Evolutionary conservation across 1,140 invertebrate species (phyloP).

Genomic region (Drosophila ficusphila): DNA sequence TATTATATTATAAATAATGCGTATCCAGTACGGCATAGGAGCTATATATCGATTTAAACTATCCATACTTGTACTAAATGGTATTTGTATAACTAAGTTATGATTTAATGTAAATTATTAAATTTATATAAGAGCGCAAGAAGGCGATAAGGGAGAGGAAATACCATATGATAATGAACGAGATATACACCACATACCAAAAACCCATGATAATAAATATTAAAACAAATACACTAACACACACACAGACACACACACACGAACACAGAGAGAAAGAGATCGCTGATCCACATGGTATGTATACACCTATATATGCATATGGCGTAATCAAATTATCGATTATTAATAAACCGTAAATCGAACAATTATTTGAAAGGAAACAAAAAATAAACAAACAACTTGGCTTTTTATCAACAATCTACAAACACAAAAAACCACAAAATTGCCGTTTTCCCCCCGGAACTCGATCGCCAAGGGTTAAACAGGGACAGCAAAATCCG

Average conservation of each 20-base stretch:
- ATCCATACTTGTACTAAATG: slow-evolving; percentile 61
- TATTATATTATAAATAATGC: slow-evolving; percentile 48
- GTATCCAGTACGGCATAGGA: slow-evolving; percentile 17
- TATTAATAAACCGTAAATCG: slow-evolving; percentile 69
- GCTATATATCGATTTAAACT: slow-evolving; percentile 41
- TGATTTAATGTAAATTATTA: slow-evolving; percentile 74
- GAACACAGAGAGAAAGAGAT: slow-evolving; percentile 15
- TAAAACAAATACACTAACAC: slow-evolving; percentile 16
- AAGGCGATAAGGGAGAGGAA: slow-evolving; percentile 24
- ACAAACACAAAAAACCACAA: not conserved
- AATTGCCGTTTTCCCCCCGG: slow-evolving; percentile 7
- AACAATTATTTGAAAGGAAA: slow-evolving; percentile 64
- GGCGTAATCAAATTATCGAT: slow-evolving; percentile 79
- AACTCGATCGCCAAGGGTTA: slow-evolving; percentile 2
- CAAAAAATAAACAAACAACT: not conserved
- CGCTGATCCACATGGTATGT: slow-evolving; percentile 75
- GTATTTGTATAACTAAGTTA: slow-evolving; percentile 73
- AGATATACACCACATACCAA: slow-evolving; percentile 42
- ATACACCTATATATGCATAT: slow-evolving; percentile 69
- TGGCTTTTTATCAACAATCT: slow-evolving; percentile 21
- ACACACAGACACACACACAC: not conserved
- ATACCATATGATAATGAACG: slow-evolving; percentile 24
- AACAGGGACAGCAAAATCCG: slow-evolving; percentile 4
- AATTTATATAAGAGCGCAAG: slow-evolving; percentile 36
- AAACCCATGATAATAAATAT: slow-evolving; percentile 56